A percentile compares a stretch with the other conserved stretches of the same genome.
These are phyloP conservation scores for Tauraco hartlaubi DNA, from an alignment of 2,797 vertebrate species.

Conservation along the genomic window DNA sequence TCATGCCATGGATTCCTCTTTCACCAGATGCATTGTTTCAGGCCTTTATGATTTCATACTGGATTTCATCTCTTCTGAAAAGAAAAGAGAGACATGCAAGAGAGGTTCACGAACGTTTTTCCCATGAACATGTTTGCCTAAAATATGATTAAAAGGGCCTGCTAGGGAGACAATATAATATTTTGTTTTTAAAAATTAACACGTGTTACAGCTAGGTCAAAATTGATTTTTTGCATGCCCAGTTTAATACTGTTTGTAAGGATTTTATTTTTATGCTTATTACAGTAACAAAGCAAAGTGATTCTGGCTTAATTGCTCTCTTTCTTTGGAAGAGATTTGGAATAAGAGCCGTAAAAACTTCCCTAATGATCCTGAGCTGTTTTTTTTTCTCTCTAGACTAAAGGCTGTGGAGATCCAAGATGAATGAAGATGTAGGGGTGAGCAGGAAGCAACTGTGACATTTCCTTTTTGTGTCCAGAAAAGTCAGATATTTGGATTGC, in stretches of 20 bases:
- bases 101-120: slow-evolving; percentile 28
- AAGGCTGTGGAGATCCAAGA: background rate
- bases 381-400: background rate
- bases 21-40: slow-evolving; percentile 58
- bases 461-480: background rate
- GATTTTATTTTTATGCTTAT: background rate
- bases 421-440: background rate
- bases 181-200: slow-evolving; percentile 12
- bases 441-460: background rate
- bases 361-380: background rate
- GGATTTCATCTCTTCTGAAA: slow-evolving; percentile 51
- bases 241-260: background rate
- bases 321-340: background rate
- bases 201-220: background rate
- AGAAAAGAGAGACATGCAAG: slow-evolving; percentile 26
- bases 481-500: background rate
- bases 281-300: background rate
- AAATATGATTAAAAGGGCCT: slow-evolving; percentile 35
- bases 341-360: background rate
- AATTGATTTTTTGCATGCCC: background rate
- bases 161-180: background rate
- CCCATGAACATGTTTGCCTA: slow-evolving; percentile 51
- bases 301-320: background rate
- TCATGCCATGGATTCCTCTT: slow-evolving; percentile 10
- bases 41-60: slow-evolving; percentile 49